Percentiles rank a stretch among this genome's conserved stretches.
Conservation (phyloP, 2,888 invertebrate species). For the Liodrosophila aerea region DNA sequence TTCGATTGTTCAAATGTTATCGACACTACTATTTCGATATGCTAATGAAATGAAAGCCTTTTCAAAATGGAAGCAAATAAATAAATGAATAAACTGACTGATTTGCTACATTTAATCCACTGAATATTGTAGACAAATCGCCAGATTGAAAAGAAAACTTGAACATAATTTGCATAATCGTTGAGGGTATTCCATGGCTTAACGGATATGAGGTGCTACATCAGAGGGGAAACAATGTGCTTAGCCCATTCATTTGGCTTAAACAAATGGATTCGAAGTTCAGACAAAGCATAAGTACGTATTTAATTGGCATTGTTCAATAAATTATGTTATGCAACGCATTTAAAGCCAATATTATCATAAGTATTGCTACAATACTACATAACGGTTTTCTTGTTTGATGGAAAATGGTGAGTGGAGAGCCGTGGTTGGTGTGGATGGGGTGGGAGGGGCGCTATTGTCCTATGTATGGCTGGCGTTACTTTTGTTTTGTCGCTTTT, state of each 20-base stretch:
- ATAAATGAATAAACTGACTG: too few relatives aligned
- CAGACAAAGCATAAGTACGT: conserved; percentile 22
- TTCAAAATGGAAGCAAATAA: too few relatives aligned
- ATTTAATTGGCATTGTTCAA: conserved; percentile 44
- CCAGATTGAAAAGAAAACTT: too few relatives aligned
- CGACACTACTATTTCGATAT: too few relatives aligned
- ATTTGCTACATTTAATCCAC: too few relatives aligned
- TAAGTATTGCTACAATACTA: conserved; percentile 11
- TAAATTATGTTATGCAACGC: conserved; percentile 16
- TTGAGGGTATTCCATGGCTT: too few relatives aligned
- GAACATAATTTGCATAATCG: too few relatives aligned
- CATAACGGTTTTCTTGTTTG: conserved; percentile 50
- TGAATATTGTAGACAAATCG: too few relatives aligned
- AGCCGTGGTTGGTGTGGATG: too few relatives aligned
- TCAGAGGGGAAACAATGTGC: conserved; percentile 1
- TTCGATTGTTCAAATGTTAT: too few relatives aligned
- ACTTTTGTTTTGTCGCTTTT: conserved; percentile 44
- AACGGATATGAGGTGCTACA: not conserved
- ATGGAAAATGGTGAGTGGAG: not conserved
- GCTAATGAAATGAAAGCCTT: too few relatives aligned
- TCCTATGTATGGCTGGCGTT: conserved; percentile 35
- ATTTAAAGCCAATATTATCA: conserved; percentile 32
- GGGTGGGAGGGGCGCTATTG: conserved; percentile 21
- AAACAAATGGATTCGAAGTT: conserved; percentile 13
- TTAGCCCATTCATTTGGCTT: too few relatives aligned